A percentile compares a stretch with the other conserved stretches of the same genome.
Conservation (phyloP, 2,888 invertebrate genomes). For the Dendrolimus houi region DNA sequence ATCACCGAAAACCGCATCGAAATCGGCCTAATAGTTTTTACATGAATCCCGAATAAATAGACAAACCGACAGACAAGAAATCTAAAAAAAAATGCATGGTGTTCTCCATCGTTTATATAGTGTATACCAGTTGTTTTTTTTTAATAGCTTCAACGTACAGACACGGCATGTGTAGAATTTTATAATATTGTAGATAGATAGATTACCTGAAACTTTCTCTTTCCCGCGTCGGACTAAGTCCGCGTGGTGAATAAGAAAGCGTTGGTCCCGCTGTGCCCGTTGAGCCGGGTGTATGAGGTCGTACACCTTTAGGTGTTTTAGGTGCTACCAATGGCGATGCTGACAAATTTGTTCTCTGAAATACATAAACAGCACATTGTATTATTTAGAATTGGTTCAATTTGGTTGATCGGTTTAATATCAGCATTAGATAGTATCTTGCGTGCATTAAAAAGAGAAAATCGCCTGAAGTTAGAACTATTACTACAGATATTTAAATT, state of each 20-base stretch:
- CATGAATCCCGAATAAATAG: too few relatives aligned
- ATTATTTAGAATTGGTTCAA: too few relatives aligned
- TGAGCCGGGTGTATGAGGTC: constrained; percentile 65
- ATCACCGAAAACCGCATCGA: too few relatives aligned
- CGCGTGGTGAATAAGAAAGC: constrained; percentile 84
- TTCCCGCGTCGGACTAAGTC: constrained; percentile 86
- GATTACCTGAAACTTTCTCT: constrained; percentile 89
- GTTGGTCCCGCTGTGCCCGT: constrained; percentile 54
- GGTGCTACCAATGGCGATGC: constrained; percentile 66
- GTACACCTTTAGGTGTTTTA: constrained; percentile 65
- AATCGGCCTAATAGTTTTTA: too few relatives aligned
- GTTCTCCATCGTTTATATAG: too few relatives aligned
- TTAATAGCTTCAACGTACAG: too few relatives aligned
- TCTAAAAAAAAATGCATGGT: too few relatives aligned
- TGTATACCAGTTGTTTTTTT: too few relatives aligned
- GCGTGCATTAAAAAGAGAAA: background rate
- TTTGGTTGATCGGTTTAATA: background rate
- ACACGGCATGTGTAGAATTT: too few relatives aligned
- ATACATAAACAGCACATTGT: constrained; percentile 9
- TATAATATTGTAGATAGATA: too few relatives aligned
- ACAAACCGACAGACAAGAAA: too few relatives aligned
- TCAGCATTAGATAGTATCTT: background rate
- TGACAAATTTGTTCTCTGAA: constrained; percentile 61
- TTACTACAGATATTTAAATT: background rate
- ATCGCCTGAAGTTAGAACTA: too few relatives aligned